phyloP scores from a whole-genome alignment of 2,888 invertebrate genomes.

The Tipula unca region DNA sequence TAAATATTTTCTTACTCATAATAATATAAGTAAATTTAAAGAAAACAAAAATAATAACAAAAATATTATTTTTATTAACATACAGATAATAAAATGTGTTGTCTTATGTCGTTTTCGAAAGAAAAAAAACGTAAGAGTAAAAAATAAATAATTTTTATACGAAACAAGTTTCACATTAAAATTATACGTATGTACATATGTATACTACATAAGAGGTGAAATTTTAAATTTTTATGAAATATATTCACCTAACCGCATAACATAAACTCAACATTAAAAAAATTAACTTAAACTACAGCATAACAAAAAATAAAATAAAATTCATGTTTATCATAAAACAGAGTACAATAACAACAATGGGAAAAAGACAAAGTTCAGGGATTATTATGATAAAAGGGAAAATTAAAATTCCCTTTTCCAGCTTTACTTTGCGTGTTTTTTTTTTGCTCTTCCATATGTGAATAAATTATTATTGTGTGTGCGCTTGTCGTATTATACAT shows the following conservation, averaged over 20 bases:
- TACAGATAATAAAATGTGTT: conserved; percentile 8
- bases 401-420: not conserved
- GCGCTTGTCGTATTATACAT: not conserved
- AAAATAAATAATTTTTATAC: not conserved
- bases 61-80: not conserved
- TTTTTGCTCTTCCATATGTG: not conserved
- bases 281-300: not conserved
- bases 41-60: not conserved
- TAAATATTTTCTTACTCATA: not conserved
- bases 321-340: not conserved
- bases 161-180: not conserved
- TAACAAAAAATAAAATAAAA: not conserved
- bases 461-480: not conserved
- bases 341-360: not conserved
- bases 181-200: too few relatives aligned
- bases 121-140: not conserved
- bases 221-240: not conserved
- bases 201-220: not conserved
- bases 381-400: not conserved
- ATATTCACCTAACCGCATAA: not conserved
- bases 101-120: not conserved
- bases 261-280: not conserved
- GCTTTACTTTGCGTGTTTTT: not conserved
- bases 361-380: not conserved
- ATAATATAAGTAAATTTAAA: not conserved